A percentile compares a stretch with the other conserved stretches of the same genome.
phyloP scores from a whole-genome alignment of 2,888 invertebrate genomes.

The Abscondita cerata region DNA sequence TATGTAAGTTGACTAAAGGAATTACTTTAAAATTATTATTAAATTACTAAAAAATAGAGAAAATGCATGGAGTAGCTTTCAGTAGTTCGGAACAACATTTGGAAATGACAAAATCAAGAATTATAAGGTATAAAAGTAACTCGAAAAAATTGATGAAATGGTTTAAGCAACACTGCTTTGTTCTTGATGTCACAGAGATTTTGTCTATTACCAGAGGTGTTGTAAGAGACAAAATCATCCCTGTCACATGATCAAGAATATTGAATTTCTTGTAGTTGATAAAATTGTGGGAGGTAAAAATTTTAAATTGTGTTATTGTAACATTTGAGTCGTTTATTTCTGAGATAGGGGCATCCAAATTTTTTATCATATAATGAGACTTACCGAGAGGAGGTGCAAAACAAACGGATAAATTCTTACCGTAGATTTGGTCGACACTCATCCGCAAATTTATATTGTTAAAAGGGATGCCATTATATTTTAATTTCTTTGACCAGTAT shows the following conservation, averaged over 20 bases:
- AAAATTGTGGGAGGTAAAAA: conserved; percentile 8
- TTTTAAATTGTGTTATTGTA: no score
- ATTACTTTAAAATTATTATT: conserved; percentile 6
- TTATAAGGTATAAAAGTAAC: background rate
- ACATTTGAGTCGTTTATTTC: no score
- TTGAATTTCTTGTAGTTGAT: conserved; percentile 12
- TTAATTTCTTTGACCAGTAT: no score
- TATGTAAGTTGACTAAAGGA: conserved; percentile 8
- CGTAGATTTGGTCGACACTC: no score
- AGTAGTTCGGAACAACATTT: background rate
- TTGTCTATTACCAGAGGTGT: conserved; percentile 9
- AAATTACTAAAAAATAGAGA: conserved; percentile 5
- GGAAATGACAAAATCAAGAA: background rate
- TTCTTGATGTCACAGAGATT: background rate
- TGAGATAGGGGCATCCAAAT: no score
- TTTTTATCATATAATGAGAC: no score
- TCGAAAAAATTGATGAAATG: background rate
- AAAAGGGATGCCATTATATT: no score
- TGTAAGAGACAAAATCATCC: conserved; percentile 12
- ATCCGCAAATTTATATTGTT: no score
- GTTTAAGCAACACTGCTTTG: background rate
- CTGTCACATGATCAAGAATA: conserved; percentile 9
- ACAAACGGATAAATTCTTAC: no score
- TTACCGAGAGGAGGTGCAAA: no score
- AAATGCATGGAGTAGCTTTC: background rate